Evolutionary conservation across 2,113 vertebrate species (phyloP).

Genomic region (Barnardius zonarius): DNA sequence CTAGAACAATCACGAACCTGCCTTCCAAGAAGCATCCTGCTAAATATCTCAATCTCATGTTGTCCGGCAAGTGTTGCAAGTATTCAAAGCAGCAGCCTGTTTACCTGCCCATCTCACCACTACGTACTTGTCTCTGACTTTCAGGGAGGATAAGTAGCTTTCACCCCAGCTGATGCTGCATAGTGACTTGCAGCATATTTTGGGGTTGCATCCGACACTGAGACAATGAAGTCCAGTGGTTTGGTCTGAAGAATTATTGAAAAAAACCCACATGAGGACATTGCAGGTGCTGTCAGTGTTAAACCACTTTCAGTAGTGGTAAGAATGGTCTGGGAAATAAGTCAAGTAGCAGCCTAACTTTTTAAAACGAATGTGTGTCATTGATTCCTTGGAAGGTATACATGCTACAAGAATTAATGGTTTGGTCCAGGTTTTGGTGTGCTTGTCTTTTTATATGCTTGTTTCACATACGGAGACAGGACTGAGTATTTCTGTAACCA

Average conservation of each 20-base stretch:
- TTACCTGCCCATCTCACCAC: not conserved
- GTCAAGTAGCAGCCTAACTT: not conserved
- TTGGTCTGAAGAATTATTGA: not conserved
- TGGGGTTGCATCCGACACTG: not conserved
- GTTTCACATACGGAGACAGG: not conserved
- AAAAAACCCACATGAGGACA: not conserved
- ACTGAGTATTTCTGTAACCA: not conserved
- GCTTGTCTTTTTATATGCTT: not conserved
- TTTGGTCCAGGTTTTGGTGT: not conserved
- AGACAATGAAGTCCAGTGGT: not conserved
- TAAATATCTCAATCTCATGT: not conserved
- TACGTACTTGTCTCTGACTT: not conserved
- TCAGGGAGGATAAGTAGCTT: not conserved
- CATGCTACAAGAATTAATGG: not conserved
- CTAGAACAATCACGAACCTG: not conserved
- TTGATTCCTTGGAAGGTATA: not conserved
- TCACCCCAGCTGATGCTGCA: not conserved
- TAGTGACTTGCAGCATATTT: not conserved
- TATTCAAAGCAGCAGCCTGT: not conserved
- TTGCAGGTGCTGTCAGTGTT: not conserved
- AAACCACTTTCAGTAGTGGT: not conserved
- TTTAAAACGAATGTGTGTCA: not conserved
- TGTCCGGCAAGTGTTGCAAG: not conserved
- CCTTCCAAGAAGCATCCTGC: not conserved
- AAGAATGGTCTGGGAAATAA: not conserved